Base-by-base conservation (phyloP, 1,140 invertebrate genomes). In the Macrostomum lignano region DNA sequence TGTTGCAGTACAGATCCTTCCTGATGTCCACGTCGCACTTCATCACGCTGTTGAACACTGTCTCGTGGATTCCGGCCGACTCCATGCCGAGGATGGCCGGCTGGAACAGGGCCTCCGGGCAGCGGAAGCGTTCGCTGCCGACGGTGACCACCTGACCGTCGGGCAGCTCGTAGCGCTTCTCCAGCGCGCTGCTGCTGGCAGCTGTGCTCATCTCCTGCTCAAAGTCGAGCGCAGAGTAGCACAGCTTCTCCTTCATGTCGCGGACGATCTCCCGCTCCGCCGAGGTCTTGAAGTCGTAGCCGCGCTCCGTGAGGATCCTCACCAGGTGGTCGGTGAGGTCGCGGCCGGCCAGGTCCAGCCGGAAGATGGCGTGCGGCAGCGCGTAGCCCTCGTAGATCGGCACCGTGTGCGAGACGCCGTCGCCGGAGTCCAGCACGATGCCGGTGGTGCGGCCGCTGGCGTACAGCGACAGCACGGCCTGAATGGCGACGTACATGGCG, bases 91-190 rank as follows among this genome's bases (percentile, higher is more conserved):
- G 57, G 72, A 81, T 82, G 36, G 73, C 75, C 41, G 79, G 77
- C 59, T 86, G 78, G 74, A 86, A 88, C 38, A 88, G 68, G 41
- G 81, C 77, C 55, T 88, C 81, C 21, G 81, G 81, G 62, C 77
- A 91, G 64, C 82, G 72, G 78, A 93, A 86, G 52, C 82, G 67
- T 59, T 88, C 79, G 60, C 84, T 86, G 44, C 79, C 81, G 51
- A 84, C 86, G 62, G 78, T 86, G 64, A 86, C 84, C 28, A 91
- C 79, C 58, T 82, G 77, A 45, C 79, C 79, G 55, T 86, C 78
- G 44, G 78, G 78, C 49, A 84, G 65, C 60, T 86, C 79, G 53
- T 86, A 88, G 37, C 15, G 20, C 31, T n/a, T 21, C n/a, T 30
- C 25, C 14, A 6, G 5, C 5, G 4, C n/a, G 4, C 5, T 10